A percentile compares a stretch with the other conserved stretches of the same genome.
These are phyloP conservation scores for Malaclemys terrapin DNA, from an alignment of 2,113 vertebrate genomes.

Conservation along the genomic window DNA sequence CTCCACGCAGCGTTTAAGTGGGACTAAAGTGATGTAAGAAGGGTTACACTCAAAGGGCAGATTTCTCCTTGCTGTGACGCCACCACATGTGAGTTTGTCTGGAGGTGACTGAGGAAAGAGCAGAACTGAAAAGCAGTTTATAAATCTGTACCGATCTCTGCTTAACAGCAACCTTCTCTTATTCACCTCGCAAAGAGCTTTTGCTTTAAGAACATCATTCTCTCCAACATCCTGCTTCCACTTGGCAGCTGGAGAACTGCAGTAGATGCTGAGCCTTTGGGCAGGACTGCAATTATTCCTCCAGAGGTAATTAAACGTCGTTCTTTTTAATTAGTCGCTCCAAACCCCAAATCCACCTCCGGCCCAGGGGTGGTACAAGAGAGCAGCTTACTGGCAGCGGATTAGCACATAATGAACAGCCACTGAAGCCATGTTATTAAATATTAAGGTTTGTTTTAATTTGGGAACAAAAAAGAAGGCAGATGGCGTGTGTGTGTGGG, in stretches of 20 bases:
- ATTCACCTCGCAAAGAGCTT: background rate
- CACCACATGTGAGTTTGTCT: background rate
- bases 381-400: fast-evolving
- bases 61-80: fast-evolving
- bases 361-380: fast-evolving
- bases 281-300: fast-evolving
- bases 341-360: background rate
- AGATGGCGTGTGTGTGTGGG: background rate
- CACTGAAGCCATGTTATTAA: background rate
- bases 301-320: fast-evolving
- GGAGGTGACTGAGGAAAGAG: fast-evolving
- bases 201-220: fast-evolving
- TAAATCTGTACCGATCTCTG: fast-evolving
- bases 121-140: background rate
- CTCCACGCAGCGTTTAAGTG: background rate
- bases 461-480: background rate
- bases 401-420: background rate
- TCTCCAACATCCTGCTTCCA: fast-evolving
- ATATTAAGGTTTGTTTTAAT: background rate
- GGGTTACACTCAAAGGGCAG: fast-evolving
- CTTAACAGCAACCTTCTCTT: fast-evolving
- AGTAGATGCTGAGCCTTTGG: background rate
- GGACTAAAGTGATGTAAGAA: background rate
- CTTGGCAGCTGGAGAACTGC: background rate
- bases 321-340: background rate